These are phyloP conservation scores for Microplitis manilae DNA, from an alignment of 2,888 invertebrate species.

Conservation along the genomic window DNA sequence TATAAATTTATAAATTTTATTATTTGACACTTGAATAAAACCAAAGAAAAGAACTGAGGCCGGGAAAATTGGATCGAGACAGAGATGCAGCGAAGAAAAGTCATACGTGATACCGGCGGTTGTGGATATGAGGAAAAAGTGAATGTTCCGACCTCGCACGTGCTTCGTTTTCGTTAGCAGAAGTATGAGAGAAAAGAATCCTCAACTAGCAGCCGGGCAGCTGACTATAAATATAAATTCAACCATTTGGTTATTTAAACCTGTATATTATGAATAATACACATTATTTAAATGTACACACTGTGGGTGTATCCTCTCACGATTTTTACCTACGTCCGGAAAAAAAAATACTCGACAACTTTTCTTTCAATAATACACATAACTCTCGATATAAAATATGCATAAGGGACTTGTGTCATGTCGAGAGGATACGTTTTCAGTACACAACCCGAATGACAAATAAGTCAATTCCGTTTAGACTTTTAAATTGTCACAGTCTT, in stretches of 20 bases:
- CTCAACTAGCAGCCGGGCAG: neutral
- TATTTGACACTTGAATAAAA: neutral
- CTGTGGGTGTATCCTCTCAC: conserved; percentile 39
- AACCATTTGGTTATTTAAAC: neutral
- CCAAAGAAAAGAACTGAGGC: neutral
- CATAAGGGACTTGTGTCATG: conserved; percentile 2
- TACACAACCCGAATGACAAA: conserved; percentile 33
- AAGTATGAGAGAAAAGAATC: neutral
- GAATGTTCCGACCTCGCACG: conserved; percentile 48
- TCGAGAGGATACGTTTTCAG: conserved; percentile 7
- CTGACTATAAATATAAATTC: neutral
- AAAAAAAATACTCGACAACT: neutral
- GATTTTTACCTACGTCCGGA: conserved; percentile 1
- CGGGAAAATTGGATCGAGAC: neutral
- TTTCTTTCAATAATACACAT: neutral
- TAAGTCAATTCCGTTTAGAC: conserved; percentile 34
- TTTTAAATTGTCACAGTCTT: conserved; percentile 27
- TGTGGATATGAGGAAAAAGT: conserved; percentile 31
- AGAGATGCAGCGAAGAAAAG: conserved; percentile 25
- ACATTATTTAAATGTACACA: neutral
- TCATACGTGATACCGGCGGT: conserved; percentile 33
- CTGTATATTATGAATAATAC: neutral
- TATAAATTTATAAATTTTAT: neutral
- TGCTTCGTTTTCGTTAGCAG: conserved; percentile 52
- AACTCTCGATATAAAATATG: conserved; percentile 17